These are phyloP conservation scores for Arctocebus calabarensis DNA, from an alignment of 2,797 vertebrate genomes.

Conservation along the genomic window DNA sequence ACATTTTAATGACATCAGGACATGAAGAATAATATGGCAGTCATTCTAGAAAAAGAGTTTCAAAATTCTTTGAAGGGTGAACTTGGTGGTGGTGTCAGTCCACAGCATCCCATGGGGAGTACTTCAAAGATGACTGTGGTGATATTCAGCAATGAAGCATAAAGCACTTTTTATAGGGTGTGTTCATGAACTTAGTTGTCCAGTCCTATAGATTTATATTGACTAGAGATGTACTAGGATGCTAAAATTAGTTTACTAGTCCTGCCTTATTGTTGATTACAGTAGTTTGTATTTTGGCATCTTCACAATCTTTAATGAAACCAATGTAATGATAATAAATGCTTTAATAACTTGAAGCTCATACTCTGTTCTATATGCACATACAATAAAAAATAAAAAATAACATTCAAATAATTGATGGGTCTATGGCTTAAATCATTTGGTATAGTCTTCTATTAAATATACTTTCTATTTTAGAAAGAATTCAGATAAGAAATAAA, in stretches of 20 bases:
- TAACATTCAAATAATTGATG: background rate
- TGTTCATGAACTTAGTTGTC: no score
- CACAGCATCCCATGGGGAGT: no score
- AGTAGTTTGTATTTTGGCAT: background rate
- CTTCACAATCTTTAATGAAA: background rate
- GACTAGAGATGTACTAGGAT: background rate
- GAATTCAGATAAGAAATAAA: background rate
- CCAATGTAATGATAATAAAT: background rate
- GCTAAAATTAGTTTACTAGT: background rate
- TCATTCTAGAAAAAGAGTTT: no score
- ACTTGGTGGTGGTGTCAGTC: no score
- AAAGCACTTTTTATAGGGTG: no score
- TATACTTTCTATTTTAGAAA: constrained; percentile 7
- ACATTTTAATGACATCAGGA: no score
- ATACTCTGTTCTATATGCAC: background rate
- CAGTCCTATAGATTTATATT: background rate
- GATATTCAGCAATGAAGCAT: no score
- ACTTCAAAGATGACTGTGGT: no score
- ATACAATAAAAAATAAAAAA: background rate
- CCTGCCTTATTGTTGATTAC: background rate
- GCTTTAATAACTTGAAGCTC: background rate
- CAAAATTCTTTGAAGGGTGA: no score
- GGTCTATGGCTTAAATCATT: background rate
- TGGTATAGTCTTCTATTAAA: background rate
- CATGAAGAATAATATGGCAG: no score